Conservation (phyloP, 2,797 vertebrate species). For the Miichthys miiuy region DNA sequence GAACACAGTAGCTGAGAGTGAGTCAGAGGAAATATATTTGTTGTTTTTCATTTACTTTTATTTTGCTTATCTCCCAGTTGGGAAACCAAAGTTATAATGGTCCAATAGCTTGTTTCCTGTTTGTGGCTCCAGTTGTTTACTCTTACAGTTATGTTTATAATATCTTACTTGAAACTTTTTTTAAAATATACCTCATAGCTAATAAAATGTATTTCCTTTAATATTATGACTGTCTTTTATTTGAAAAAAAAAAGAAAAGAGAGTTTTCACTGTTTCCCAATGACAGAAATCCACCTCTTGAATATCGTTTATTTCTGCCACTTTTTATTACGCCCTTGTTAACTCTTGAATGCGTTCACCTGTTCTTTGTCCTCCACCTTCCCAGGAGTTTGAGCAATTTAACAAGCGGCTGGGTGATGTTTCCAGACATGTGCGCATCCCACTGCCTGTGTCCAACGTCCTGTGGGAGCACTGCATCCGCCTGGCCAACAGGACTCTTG, state of each 20-base stretch:
- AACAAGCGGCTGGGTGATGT: constrained; percentile 92
- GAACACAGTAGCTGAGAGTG: constrained; percentile 4
- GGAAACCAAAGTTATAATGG: neutral
- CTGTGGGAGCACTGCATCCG: constrained; percentile 99
- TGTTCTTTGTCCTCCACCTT: constrained; percentile 38
- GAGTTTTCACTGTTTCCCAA: neutral
- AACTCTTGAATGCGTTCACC: neutral
- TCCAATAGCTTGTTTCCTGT: neutral
- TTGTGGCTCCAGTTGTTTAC: neutral
- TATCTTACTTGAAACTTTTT: neutral
- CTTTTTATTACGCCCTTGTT: neutral
- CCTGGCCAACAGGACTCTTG: constrained; percentile 96
- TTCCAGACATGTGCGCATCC: constrained; percentile 95
- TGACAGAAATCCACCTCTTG: neutral
- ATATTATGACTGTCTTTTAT: neutral
- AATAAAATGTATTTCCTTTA: neutral
- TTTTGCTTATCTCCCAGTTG: neutral
- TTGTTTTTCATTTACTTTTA: constrained; percentile 9
- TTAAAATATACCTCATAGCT: neutral
- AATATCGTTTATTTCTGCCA: neutral
- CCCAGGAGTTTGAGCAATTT: constrained; percentile 97
- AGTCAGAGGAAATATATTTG: constrained; percentile 23
- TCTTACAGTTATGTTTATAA: neutral
- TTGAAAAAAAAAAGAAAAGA: too few relatives aligned
- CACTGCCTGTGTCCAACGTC: constrained; percentile 96